Evolutionary conservation across 2,797 vertebrate genomes (phyloP), one percentile per base, ranked within the genome.

Genomic region (Spinibarbus caldwelli): DNA sequence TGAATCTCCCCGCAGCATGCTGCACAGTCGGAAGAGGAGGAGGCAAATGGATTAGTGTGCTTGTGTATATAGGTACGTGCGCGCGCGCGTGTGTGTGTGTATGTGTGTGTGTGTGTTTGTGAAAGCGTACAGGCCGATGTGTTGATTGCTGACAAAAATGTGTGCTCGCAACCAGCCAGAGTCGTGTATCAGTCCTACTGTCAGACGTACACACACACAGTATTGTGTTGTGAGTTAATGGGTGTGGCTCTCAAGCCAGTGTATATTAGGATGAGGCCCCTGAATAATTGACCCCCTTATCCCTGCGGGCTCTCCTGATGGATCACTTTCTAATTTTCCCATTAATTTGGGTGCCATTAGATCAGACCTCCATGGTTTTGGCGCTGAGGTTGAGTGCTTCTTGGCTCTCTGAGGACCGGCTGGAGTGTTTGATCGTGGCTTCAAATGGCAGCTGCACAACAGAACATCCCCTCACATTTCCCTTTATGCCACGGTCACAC

Each of bases 21-120:
- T 90, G 92, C 92, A 86, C 91, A 89, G 92, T 93, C 89, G 92
- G 93, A 93, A 92, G 91, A 91, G 90, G 90, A 92, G 91, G 92
- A 87, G 88, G 89, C 80, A 85, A 89, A 90, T 91, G 91, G 86
- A 89, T 87, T 82, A 82, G 85, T 80, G 85, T 84, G 78, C 86
- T 83, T 82, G 82, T 71, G 86, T 81, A 79, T 86, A 80, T 86
- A 29, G 71, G 85, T 73, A 72, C 36, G 59, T 47, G 85, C 77
- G 86, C 31, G 31, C 31, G 31, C 31, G 31, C 2, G 38, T 8
- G 71, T 64, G 38, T 62, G 21, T 34, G 52, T 41, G 9, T 23
- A 78, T 52, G 38, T 10, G 67, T 64, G 38, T 62, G 17, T 34
- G 45, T 41, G 6, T 23, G 80, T 66, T 64, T 83, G 62, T 54